Percentiles rank a stretch among this genome's conserved stretches.
Evolutionary conservation across 2,113 vertebrate species (phyloP).

Genomic region (Cnemophilus loriae): DNA sequence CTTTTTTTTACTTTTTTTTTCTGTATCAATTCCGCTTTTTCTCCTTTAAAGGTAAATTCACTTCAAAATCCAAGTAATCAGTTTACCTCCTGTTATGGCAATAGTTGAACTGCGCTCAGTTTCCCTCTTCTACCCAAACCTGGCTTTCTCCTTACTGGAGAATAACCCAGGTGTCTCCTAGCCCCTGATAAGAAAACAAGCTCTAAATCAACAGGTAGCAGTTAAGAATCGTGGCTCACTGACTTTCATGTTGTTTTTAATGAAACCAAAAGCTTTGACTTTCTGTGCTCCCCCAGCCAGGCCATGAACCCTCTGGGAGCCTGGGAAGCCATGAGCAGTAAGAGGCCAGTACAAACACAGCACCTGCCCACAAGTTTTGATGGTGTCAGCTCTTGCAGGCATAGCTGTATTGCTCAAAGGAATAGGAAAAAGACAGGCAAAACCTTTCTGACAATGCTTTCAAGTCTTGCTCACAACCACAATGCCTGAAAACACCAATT

Average conservation of each 20-base stretch:
- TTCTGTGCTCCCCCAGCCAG: neutral
- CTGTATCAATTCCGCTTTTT: neutral
- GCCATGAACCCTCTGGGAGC: neutral
- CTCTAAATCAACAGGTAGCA: neutral
- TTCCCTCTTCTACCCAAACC: neutral
- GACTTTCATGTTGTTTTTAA: neutral
- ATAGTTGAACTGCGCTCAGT: neutral
- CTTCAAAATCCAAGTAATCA: neutral
- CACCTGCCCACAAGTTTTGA: neutral
- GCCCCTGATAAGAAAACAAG: neutral
- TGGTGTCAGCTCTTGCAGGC: neutral
- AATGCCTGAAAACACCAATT: accelerated
- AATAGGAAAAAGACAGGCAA: neutral
- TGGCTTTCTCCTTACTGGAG: neutral
- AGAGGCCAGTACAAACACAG: neutral
- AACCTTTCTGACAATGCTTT: neutral
- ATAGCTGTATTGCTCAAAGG: neutral
- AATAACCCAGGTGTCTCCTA: neutral
- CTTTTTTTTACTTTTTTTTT: accelerated
- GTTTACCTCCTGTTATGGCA: neutral
- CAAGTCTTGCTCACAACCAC: neutral
- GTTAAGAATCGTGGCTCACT: neutral
- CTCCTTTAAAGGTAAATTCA: neutral
- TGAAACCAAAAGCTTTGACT: neutral
- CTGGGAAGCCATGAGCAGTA: neutral